Evolutionary conservation across 2,888 invertebrate genomes (phyloP), one percentile per base, ranked within the genome.

Genomic region (Cheilosia vulpina): DNA sequence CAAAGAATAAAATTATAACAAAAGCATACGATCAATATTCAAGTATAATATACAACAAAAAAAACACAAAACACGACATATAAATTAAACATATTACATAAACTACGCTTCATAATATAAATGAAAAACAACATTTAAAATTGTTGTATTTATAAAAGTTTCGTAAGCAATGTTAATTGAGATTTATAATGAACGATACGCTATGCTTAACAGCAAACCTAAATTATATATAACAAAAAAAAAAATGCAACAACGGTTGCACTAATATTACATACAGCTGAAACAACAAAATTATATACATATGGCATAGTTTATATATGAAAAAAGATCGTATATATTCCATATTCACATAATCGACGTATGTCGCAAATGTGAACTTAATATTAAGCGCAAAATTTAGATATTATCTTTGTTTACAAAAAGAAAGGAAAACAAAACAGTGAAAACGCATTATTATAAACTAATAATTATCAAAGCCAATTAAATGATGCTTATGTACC

Each of bases 401-500:
- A 68, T 76, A 71, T 80, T 80, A 71, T 80, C 71, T 80, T 85
- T 85, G 84, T 85, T 76, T 80, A 85, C 80, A 72, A 71, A 24
- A 76, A 43, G 62, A 68, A 19, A 24, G 53, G 53, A 55, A 50
- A 65, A 45, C 24, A 60, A 52, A 31, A 31, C 27, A 66, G 21
- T 19, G 50, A 43, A 63, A 65, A 76, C 57, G 60, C 69, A 80
- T 75, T 69, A 83, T 73, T 73, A 84, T 38, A 27, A 80, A 76
- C 76, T 80, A 80, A 80, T 72, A 76, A 85, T 80, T 85, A 85
- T 85, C 81, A 81, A 80, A 85, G 85, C 85, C 85, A 85, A 85
- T 85, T 85, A 85, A 80, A 85, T 80, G 81, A 85, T 85, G 85
- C 85, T 85, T 85, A 85, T 85, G 85, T 85, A 85, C 85, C 85